Evolutionary conservation across 2,797 vertebrate species (phyloP).

Genomic region (Lacerta agilis): DNA sequence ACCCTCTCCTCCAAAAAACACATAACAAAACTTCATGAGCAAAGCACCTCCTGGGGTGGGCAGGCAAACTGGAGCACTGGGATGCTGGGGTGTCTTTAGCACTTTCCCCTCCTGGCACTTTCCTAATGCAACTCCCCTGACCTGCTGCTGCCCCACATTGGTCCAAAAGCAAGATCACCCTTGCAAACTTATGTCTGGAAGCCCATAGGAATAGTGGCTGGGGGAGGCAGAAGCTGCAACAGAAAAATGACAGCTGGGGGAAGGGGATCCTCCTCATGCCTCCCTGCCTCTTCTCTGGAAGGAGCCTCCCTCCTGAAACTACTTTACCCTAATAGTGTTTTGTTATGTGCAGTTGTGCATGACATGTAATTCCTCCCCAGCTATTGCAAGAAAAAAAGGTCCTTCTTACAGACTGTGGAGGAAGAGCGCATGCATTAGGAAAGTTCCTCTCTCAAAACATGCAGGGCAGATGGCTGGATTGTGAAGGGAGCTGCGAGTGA

Average conservation of each 20-base stretch:
- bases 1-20: neutral
- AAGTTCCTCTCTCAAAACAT: neutral
- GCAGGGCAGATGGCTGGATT: neutral
- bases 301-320: neutral
- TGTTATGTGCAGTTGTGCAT: neutral
- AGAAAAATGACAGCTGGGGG: neutral
- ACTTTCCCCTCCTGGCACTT: neutral
- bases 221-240: neutral
- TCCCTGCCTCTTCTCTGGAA: neutral
- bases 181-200: neutral
- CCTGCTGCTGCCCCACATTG: neutral
- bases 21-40: neutral
- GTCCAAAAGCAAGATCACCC: neutral
- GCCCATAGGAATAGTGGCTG: too few relatives aligned
- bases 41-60: neutral
- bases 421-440: neutral
- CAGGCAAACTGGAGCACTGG: neutral
- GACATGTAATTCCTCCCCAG: neutral
- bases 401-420: neutral
- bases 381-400: neutral
- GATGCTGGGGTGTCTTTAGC: too few relatives aligned
- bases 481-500: neutral
- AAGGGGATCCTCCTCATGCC: neutral
- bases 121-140: neutral
- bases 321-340: neutral